A percentile compares a stretch with the other conserved stretches of the same genome.
These are phyloP conservation scores for Schlechtendalia chinensis DNA, from an alignment of 1,140 invertebrate genomes.

Conservation along the genomic window DNA sequence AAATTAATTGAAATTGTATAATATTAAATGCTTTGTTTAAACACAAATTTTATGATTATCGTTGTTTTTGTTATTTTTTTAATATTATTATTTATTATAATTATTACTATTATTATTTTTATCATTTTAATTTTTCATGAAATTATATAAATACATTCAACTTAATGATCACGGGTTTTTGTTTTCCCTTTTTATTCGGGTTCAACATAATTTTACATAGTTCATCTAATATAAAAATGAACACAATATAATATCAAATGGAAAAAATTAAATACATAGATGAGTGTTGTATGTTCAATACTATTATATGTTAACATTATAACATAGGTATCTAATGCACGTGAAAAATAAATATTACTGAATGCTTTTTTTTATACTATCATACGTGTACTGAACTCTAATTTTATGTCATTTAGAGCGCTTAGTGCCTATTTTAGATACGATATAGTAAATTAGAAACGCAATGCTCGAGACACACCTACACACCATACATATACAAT, in stretches of 20 bases:
- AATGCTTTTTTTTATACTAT: background rate
- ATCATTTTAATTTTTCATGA: background rate
- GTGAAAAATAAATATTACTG: constrained; percentile 1
- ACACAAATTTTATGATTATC: constrained; percentile 14
- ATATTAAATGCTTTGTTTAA: constrained; percentile 21
- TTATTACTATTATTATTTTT: constrained; percentile 3
- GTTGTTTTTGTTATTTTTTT: constrained; percentile 12
- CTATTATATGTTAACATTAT: no score
- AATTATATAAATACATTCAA: background rate
- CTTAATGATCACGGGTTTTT: constrained; percentile 30
- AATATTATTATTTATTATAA: background rate
- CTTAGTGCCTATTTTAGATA: constrained; percentile 15
- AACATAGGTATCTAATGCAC: background rate
- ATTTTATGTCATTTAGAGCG: constrained; percentile 6
- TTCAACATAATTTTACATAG: background rate
- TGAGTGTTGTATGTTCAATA: background rate
- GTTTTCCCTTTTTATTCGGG: constrained; percentile 18
- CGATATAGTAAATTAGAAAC: constrained; percentile 9
- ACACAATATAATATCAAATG: constrained; percentile 3
- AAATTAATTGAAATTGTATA: background rate
- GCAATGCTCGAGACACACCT: background rate
- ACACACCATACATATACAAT: background rate
- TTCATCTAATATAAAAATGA: background rate
- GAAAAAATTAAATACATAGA: constrained; percentile 11
- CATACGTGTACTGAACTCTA: background rate